Percentiles rank a stretch among this genome's conserved stretches.
phyloP scores from a whole-genome alignment of 2,888 invertebrate genomes.

The Trichogramma dendrolimi region DNA sequence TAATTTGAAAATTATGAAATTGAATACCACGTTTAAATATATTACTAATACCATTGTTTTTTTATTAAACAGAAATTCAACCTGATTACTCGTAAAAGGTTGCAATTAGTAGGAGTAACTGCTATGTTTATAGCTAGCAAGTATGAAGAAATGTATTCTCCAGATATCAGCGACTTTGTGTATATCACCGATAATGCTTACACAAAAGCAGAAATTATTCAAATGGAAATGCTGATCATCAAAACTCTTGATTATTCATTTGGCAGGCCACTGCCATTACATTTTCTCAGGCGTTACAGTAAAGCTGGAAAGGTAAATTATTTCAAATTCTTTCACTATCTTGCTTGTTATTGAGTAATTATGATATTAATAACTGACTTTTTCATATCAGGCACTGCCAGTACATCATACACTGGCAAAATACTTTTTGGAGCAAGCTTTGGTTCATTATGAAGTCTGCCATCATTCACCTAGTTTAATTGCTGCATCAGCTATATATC shows the following conservation, averaged over 20 bases:
- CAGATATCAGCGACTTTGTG: conserved; percentile 82
- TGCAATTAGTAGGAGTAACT: conserved; percentile 86
- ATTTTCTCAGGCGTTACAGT: conserved; percentile 79
- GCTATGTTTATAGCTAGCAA: conserved; percentile 89
- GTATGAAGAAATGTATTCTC: conserved; percentile 90
- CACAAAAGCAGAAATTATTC: conserved; percentile 69
- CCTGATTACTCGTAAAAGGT: conserved; percentile 63
- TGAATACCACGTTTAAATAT: background rate
- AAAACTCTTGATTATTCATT: conserved; percentile 73
- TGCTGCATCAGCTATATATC: conserved; percentile 75
- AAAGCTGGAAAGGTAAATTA: conserved; percentile 54
- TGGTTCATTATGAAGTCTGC: conserved; percentile 76
- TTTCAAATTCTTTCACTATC: background rate
- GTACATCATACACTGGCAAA: conserved; percentile 78
- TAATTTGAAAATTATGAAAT: conserved; percentile 38
- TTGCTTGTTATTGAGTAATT: background rate
- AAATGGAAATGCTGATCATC: conserved; percentile 79
- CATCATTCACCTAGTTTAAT: conserved; percentile 78
- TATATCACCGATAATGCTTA: conserved; percentile 88
- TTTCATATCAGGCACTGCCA: conserved; percentile 58
- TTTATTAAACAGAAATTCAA: conserved; percentile 56
- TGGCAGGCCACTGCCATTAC: conserved; percentile 81
- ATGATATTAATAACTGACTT: conserved; percentile 8
- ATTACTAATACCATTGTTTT: conserved; percentile 6
- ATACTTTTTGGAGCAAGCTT: conserved; percentile 81